Percentiles rank a stretch among this genome's conserved stretches.
These are phyloP conservation scores for Acleris holmiana DNA, from an alignment of 2,888 invertebrate genomes.

Conservation along the genomic window DNA sequence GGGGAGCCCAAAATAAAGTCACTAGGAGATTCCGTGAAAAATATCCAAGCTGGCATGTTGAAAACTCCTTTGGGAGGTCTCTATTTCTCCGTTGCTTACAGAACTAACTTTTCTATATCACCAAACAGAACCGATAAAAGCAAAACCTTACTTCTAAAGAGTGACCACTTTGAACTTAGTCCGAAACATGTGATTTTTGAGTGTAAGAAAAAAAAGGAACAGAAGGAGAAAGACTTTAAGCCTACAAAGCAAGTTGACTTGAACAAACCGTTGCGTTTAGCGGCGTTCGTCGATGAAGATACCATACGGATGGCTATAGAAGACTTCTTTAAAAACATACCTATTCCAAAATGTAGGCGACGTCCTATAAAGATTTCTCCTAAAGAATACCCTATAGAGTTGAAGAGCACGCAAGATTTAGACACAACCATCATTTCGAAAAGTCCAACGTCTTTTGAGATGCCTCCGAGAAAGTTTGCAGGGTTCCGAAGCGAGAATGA, in stretches of 20 bases:
- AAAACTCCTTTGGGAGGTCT: slow-evolving; percentile 95
- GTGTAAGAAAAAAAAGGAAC: slow-evolving; percentile 85
- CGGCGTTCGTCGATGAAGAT: slow-evolving; percentile 88
- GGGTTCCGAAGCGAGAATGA: slow-evolving; percentile 80
- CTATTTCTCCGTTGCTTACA: slow-evolving; percentile 92
- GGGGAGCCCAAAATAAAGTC: slow-evolving; percentile 90
- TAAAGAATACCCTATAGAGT: slow-evolving; percentile 47
- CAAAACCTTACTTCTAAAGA: slow-evolving; percentile 91
- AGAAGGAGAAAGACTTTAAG: slow-evolving; percentile 60
- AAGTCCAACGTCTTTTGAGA: slow-evolving; percentile 70
- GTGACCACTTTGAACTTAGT: slow-evolving; percentile 94
- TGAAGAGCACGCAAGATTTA: slow-evolving; percentile 71
- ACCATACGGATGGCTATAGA: slow-evolving; percentile 63
- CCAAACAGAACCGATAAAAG: slow-evolving; percentile 91
- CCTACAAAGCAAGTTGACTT: slow-evolving; percentile 82
- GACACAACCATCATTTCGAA: slow-evolving; percentile 59
- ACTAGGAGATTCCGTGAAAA: slow-evolving; percentile 92
- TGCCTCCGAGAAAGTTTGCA: slow-evolving; percentile 75
- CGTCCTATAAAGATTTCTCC: slow-evolving; percentile 66
- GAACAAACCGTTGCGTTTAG: slow-evolving; percentile 89
- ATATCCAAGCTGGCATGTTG: slow-evolving; percentile 92
- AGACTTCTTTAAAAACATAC: slow-evolving; percentile 69
- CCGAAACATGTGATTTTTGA: slow-evolving; percentile 86
- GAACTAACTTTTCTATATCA: slow-evolving; percentile 96
- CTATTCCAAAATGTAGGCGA: slow-evolving; percentile 65